phyloP scores from a whole-genome alignment of 2,113 vertebrate genomes.

The Myrmecobius fasciatus region DNA sequence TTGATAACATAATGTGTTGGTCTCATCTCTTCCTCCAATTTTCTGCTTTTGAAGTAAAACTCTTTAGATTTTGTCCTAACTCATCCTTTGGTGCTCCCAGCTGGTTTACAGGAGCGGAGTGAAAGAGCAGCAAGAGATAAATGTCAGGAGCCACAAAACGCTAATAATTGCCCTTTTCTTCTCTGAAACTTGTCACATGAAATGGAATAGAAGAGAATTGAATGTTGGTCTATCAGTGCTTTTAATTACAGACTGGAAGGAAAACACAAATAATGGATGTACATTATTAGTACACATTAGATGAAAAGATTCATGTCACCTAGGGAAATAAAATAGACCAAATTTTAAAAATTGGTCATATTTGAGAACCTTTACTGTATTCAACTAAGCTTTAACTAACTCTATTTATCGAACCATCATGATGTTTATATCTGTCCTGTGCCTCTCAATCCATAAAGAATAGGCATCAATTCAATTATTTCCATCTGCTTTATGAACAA shows the following conservation, averaged over 20 bases:
- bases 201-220: background rate
- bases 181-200: background rate
- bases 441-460: conserved; percentile 51
- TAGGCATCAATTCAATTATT: conserved; percentile 40
- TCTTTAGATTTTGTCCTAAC: background rate
- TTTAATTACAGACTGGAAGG: background rate
- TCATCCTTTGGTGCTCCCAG: background rate
- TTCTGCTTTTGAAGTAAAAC: background rate
- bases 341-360: background rate
- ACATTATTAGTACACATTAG: background rate
- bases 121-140: background rate
- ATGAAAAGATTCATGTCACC: background rate
- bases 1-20: background rate
- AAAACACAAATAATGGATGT: background rate
- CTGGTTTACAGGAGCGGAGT: background rate
- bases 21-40: background rate
- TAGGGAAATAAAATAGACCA: conserved; percentile 40
- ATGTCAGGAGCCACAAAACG: background rate
- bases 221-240: background rate
- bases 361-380: background rate
- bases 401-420: conserved; percentile 48
- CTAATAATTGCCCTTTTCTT: background rate
- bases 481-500: conserved; percentile 29
- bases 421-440: conserved; percentile 50
- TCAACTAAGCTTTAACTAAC: background rate